These are phyloP conservation scores for Mormyrops boulengeri DNA, from an alignment of 2,797 vertebrate species.

Conservation along the genomic window DNA sequence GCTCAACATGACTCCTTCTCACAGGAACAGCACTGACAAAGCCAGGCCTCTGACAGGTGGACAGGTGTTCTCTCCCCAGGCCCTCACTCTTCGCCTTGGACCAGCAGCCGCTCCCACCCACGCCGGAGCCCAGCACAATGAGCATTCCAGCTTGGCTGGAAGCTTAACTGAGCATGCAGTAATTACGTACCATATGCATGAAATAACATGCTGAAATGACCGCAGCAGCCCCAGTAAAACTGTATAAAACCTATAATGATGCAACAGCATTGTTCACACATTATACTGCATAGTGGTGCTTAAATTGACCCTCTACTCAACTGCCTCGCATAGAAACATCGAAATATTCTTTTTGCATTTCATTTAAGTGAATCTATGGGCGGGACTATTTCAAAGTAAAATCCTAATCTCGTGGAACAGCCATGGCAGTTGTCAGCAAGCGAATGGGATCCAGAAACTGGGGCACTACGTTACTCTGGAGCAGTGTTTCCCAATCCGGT, in stretches of 20 bases:
- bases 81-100: background rate
- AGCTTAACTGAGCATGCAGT: background rate
- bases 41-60: conserved; percentile 18
- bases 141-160: background rate
- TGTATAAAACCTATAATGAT: background rate
- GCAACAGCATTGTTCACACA: background rate
- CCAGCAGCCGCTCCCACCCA: background rate
- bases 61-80: conserved; percentile 22
- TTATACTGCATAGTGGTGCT: background rate
- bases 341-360: background rate
- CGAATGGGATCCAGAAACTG: background rate
- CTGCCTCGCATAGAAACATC: background rate
- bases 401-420: background rate
- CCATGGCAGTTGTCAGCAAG: background rate
- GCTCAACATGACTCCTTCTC: background rate
- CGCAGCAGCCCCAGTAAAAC: background rate
- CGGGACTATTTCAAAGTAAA: background rate
- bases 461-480: background rate
- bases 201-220: background rate
- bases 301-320: background rate
- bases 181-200: background rate
- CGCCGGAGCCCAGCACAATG: background rate
- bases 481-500: background rate
- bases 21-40: background rate
- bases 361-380: background rate